Conservation (phyloP, 2,888 invertebrate genomes). For the Drosophila helvetica region DNA sequence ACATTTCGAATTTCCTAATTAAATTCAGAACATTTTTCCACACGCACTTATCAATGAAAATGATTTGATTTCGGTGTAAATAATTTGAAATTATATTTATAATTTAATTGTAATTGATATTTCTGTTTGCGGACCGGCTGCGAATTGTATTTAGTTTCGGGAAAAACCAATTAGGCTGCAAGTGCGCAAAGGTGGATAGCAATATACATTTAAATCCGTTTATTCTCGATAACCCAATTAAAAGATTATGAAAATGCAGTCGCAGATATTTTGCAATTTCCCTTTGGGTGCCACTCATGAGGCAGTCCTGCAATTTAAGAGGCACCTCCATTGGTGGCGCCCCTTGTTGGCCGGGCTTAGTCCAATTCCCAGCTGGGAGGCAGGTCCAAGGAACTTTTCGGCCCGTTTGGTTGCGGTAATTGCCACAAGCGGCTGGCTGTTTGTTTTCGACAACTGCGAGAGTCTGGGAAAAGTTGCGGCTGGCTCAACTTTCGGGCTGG, state of each 20-base stretch:
- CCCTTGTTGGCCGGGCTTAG: not conserved
- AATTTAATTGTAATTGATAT: slow-evolving; percentile 57
- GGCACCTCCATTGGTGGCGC: not conserved
- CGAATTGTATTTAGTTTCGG: slow-evolving; percentile 18
- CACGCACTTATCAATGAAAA: slow-evolving; percentile 20
- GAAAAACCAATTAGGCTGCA: slow-evolving; percentile 52
- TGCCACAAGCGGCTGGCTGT: slow-evolving; percentile 63
- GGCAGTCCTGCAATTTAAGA: slow-evolving; percentile 9
- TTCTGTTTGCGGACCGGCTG: slow-evolving; percentile 28
- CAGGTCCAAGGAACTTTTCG: slow-evolving; percentile 48
- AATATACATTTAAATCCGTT: slow-evolving; percentile 47
- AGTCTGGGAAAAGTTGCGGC: slow-evolving; percentile 34
- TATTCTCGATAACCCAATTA: slow-evolving; percentile 48
- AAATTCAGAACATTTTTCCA: slow-evolving; percentile 22
- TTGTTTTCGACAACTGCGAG: slow-evolving; percentile 47
- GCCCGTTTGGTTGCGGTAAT: slow-evolving; percentile 60
- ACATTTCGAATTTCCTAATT: slow-evolving; percentile 38
- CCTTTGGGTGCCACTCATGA: slow-evolving; percentile 1
- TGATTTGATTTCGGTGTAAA: slow-evolving; percentile 52
- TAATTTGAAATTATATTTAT: slow-evolving; percentile 52
- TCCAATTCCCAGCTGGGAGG: slow-evolving; percentile 14
- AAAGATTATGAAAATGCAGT: slow-evolving; percentile 35
- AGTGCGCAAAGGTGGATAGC: slow-evolving; percentile 25
- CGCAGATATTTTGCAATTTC: slow-evolving; percentile 39
- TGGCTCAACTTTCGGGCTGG: slow-evolving; percentile 61